phyloP scores from a whole-genome alignment of 2,888 invertebrate genomes.

The Fissipunctia ypsillon region DNA sequence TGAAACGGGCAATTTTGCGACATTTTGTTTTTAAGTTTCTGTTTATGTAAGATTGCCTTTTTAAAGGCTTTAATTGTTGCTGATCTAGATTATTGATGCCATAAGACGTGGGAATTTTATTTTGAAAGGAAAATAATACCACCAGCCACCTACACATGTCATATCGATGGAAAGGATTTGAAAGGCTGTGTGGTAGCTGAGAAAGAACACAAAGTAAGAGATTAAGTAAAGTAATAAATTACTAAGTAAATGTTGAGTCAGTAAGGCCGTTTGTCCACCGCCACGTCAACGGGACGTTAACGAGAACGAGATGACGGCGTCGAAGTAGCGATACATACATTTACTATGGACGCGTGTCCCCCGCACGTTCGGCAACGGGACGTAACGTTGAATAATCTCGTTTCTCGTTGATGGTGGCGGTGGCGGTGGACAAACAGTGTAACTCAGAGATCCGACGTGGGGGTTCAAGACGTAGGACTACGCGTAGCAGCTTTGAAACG shows the following conservation, averaged over 20 bases:
- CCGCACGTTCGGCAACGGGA: too few relatives aligned
- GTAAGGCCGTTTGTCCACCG: too few relatives aligned
- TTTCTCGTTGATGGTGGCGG: too few relatives aligned
- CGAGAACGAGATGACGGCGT: too few relatives aligned
- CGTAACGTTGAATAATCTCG: too few relatives aligned
- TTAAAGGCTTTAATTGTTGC: constrained; percentile 10
- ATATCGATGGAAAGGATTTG: not conserved
- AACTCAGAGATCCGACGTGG: too few relatives aligned
- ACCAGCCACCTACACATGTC: not conserved
- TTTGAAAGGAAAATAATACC: not conserved
- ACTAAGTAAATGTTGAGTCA: not conserved
- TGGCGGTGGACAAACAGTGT: too few relatives aligned
- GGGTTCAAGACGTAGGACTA: too few relatives aligned
- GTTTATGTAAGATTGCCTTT: constrained; percentile 13
- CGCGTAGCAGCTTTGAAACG: too few relatives aligned
- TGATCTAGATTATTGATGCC: not conserved
- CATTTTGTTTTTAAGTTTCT: constrained; percentile 36
- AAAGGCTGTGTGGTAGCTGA: not conserved
- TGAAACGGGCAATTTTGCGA: constrained; percentile 57
- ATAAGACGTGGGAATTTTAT: not conserved
- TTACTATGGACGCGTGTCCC: too few relatives aligned
- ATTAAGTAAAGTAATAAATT: not conserved
- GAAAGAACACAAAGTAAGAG: not conserved
- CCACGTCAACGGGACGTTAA: too few relatives aligned
- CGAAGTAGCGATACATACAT: too few relatives aligned